Percentiles rank a stretch among this genome's conserved stretches.
Evolutionary conservation across 2,113 vertebrate genomes (phyloP).

Genomic region (Climacteris rufus): DNA sequence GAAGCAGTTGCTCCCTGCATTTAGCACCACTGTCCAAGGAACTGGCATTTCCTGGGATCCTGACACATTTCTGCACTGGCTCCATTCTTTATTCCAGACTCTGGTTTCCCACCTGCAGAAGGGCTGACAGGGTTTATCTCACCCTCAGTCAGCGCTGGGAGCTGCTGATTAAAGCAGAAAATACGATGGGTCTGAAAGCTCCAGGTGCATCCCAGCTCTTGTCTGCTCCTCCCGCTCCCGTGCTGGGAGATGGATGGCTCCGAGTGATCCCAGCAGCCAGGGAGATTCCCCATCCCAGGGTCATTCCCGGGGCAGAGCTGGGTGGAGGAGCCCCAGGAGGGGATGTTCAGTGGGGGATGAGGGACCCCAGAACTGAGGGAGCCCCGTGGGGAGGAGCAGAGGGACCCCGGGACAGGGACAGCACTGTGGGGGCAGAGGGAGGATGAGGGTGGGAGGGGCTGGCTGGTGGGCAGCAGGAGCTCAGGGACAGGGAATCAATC

Average conservation of each 20-base stretch:
- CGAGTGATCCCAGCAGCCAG: neutral
- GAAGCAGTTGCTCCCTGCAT: neutral
- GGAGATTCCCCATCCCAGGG: neutral
- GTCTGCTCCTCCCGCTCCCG: neutral
- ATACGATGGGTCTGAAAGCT: neutral
- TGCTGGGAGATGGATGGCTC: neutral
- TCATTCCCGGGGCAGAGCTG: neutral
- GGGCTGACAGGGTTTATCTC: conserved; percentile 49
- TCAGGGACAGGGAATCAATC: neutral
- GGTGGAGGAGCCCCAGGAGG: fast-evolving
- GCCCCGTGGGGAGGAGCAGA: neutral
- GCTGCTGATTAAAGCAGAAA: conserved; percentile 48
- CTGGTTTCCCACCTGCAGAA: neutral
- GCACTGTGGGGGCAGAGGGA: conserved; percentile 17
- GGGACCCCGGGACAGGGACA: conserved; percentile 5
- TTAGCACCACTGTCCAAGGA: neutral
- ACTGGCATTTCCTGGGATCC: neutral
- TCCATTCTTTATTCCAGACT: neutral
- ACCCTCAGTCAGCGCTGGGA: neutral
- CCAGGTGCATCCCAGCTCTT: neutral
- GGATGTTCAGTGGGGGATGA: neutral
- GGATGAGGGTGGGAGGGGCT: neutral
- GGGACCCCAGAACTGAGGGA: neutral
- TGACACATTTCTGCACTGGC: neutral
- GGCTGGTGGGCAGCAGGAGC: neutral